Conservation (phyloP, 1,140 invertebrate species). For the Halictus rubicundus region DNA sequence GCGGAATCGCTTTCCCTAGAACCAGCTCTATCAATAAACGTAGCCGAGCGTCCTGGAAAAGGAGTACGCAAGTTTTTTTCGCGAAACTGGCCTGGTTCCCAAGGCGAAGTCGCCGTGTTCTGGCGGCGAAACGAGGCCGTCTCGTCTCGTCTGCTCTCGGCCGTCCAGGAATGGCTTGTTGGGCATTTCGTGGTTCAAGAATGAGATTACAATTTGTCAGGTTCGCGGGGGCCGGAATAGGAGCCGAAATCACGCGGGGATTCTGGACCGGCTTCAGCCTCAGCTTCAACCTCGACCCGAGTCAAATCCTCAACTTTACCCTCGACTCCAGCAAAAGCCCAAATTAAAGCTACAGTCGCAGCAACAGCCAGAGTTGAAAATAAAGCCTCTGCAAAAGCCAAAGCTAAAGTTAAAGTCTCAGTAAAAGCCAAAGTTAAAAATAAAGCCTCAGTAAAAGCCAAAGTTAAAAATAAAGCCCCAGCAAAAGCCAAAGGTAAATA, state of each 20-base stretch:
- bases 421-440: too few species aligned
- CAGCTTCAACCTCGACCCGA: too few species aligned
- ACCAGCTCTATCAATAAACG: slow-evolving; percentile 45
- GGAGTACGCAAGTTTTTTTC: slow-evolving; percentile 43
- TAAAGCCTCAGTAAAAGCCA: too few species aligned
- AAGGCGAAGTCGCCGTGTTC: slow-evolving; percentile 17
- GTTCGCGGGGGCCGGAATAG: slow-evolving; percentile 56
- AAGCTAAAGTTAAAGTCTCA: too few species aligned
- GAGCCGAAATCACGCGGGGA: slow-evolving; percentile 56
- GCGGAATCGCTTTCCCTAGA: slow-evolving; percentile 37
- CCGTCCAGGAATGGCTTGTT: slow-evolving; percentile 7
- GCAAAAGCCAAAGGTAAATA: too few species aligned
- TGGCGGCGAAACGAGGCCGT: too few species aligned
- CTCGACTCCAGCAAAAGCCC: too few species aligned
- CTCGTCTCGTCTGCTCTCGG: neutral
- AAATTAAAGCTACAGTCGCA: too few species aligned
- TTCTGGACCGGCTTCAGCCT: neutral
- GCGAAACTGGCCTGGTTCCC: slow-evolving; percentile 42
- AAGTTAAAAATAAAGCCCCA: too few species aligned
- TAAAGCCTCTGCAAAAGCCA: too few species aligned
- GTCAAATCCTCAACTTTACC: too few species aligned
- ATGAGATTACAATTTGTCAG: slow-evolving; percentile 76
- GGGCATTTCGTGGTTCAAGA: slow-evolving; percentile 64
- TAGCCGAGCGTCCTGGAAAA: slow-evolving; percentile 25
- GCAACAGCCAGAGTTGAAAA: too few species aligned